Evolutionary conservation across 2,113 vertebrate species (phyloP).

Genomic region (Camarhynchus parvulus): DNA sequence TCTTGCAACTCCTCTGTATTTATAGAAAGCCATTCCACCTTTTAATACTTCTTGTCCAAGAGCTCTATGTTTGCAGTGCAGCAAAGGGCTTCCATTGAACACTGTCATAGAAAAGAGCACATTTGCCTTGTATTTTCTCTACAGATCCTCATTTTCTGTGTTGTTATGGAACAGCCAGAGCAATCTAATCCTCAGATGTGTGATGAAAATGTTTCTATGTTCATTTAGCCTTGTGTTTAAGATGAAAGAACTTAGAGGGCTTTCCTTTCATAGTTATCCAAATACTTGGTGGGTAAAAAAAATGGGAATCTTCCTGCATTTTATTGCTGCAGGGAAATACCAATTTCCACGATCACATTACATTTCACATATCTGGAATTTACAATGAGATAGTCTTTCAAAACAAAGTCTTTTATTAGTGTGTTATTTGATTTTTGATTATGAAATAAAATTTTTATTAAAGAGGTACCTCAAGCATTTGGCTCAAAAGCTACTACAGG

Average conservation of each 20-base stretch:
- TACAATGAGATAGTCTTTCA: neutral
- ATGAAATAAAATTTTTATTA: neutral
- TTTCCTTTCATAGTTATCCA: neutral
- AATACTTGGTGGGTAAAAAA: neutral
- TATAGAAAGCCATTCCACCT: neutral
- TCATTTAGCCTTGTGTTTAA: neutral
- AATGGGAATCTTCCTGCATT: neutral
- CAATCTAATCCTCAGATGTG: neutral
- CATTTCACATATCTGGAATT: neutral
- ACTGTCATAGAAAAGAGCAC: accelerated
- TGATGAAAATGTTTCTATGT: neutral
- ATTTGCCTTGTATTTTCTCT: neutral
- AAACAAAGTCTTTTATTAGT: neutral
- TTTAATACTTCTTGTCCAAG: neutral
- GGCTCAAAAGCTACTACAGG: neutral
- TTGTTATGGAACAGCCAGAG: neutral
- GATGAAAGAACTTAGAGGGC: neutral
- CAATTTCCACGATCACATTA: neutral
- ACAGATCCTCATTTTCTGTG: neutral
- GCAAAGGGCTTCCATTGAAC: neutral
- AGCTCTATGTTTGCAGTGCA: neutral
- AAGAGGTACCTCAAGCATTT: neutral
- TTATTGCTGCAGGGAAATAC: neutral
- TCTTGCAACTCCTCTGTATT: neutral
- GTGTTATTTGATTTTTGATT: neutral